These are phyloP conservation scores for Heliocidaris tuberculata DNA, from an alignment of 35 echinoderm and acorn worm genomes.

Conservation along the genomic window DNA sequence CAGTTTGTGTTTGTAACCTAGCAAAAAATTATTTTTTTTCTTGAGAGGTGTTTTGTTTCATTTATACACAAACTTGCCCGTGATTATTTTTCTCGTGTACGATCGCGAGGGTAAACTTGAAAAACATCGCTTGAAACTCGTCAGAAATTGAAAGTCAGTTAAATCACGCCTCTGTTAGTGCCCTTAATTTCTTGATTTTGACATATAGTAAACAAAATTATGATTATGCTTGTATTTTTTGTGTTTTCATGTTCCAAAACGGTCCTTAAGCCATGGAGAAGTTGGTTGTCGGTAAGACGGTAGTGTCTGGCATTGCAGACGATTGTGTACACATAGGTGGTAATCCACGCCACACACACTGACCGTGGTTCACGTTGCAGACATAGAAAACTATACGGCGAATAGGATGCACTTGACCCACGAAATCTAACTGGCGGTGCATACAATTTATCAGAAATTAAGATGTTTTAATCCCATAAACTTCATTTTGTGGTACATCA, in stretches of 20 bases:
- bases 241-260: neutral
- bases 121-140: neutral
- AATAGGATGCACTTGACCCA: constrained; percentile 29
- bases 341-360: neutral
- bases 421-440: constrained; percentile 20
- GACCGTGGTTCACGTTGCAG: constrained; percentile 26
- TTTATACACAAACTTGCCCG: neutral
- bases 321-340: constrained; percentile 39
- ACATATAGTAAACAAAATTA: neutral
- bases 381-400: constrained; percentile 3
- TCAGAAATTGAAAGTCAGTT: neutral
- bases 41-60: neutral
- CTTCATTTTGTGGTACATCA: neutral
- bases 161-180: neutral
- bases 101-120: neutral
- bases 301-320: neutral
- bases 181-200: neutral
- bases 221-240: neutral
- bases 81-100: neutral
- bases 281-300: neutral
- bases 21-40: neutral
- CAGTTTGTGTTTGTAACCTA: neutral
- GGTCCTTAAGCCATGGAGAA: neutral
- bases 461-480: neutral
- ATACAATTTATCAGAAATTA: neutral